A percentile compares a stretch with the other conserved stretches of the same genome.
Evolutionary conservation across 1,140 invertebrate species (phyloP).

Genomic region (Colletes gigas): DNA sequence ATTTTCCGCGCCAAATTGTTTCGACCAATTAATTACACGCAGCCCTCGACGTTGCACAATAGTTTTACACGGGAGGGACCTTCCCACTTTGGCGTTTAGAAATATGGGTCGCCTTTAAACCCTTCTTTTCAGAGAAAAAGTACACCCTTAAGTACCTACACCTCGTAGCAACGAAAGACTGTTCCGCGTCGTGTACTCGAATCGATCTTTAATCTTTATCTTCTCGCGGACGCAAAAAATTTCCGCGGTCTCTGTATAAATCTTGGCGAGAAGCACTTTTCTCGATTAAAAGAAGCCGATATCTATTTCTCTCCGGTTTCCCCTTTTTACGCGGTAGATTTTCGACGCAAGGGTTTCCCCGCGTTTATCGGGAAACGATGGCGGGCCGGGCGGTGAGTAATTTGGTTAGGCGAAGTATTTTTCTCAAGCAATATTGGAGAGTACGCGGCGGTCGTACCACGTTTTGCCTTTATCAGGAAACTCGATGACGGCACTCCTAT

Average conservation of each 20-base stretch:
- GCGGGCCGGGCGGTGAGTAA: slow-evolving; percentile 52
- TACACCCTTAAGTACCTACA: no score
- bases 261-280: slow-evolving; percentile 52
- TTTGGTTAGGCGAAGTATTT: slow-evolving; percentile 67
- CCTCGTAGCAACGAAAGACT: no score
- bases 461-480: slow-evolving; percentile 37
- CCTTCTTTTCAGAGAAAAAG: no score
- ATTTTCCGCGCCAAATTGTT: no score
- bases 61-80: no score
- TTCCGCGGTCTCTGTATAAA: slow-evolving; percentile 31
- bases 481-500: slow-evolving; percentile 27
- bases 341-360: slow-evolving; percentile 43
- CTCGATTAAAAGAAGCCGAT: slow-evolving; percentile 59
- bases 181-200: background rate
- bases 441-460: slow-evolving; percentile 20
- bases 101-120: no score
- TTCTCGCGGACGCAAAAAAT: slow-evolving; percentile 23
- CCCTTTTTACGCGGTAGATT: slow-evolving; percentile 39
- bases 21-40: no score
- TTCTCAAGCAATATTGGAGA: slow-evolving; percentile 57
- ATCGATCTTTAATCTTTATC: background rate
- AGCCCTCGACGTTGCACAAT: no score
- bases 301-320: slow-evolving; percentile 27
- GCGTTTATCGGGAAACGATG: slow-evolving; percentile 61
- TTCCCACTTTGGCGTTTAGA: no score